A percentile compares a stretch with the other conserved stretches of the same genome.
These are phyloP conservation scores for Drosophila prolongata DNA, from an alignment of 2,888 invertebrate genomes.

Conservation along the genomic window DNA sequence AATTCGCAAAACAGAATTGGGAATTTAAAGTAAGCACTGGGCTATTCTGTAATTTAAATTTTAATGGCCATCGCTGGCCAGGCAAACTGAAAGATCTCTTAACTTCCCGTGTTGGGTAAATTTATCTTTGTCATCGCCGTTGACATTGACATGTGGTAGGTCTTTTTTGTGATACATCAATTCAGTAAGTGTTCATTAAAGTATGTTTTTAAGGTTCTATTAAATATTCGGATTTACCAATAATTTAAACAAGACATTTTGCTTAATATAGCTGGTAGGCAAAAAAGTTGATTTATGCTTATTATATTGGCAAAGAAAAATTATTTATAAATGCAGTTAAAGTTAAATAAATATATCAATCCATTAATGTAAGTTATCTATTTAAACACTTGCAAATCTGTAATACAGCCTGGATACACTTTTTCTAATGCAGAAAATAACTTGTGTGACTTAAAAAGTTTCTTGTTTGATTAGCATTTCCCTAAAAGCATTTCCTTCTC, in stretches of 20 bases:
- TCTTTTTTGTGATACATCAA: slow-evolving; percentile 40
- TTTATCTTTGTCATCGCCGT: slow-evolving; percentile 75
- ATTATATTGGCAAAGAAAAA: no score
- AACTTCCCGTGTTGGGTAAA: slow-evolving; percentile 35
- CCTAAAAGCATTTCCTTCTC: slow-evolving; percentile 16
- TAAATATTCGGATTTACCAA: no score
- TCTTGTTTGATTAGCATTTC: slow-evolving; percentile 17
- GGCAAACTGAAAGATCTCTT: slow-evolving; percentile 9
- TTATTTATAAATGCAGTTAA: no score
- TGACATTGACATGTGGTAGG: slow-evolving; percentile 78
- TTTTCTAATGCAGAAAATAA: neutral
- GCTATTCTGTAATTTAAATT: slow-evolving; percentile 66
- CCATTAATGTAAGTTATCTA: no score
- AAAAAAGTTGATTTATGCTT: no score
- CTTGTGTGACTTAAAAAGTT: neutral
- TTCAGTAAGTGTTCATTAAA: slow-evolving; percentile 5
- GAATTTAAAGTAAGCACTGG: slow-evolving; percentile 50
- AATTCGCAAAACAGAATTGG: slow-evolving; percentile 50
- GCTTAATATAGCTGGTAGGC: no score
- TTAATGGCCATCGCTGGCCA: slow-evolving; percentile 22
- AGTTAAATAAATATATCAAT: no score
- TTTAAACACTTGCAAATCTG: no score
- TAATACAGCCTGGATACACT: neutral
- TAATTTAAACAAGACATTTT: no score
- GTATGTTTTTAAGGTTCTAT: no score